Evolutionary conservation across 2,888 invertebrate species (phyloP), one percentile per base, ranked within the genome.

Genomic region (Leptinotarsa juncta): DNA sequence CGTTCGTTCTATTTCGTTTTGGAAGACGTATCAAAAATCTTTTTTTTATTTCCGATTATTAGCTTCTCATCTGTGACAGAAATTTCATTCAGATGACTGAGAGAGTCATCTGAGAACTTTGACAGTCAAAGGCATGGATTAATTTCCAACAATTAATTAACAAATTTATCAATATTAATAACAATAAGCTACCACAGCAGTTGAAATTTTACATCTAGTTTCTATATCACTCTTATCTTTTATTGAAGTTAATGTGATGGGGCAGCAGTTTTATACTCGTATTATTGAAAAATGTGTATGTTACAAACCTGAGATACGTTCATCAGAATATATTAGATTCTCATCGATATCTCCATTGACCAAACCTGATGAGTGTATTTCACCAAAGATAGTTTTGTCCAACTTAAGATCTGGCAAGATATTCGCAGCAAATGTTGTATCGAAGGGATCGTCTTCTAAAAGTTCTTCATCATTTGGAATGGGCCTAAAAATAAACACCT

Each of bases 341-440:
- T 42, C 65, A 26, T 71, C 71, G 42, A 26, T 50, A 16, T 49
- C 48, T 51, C 71, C 66, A 18, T 66, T 71, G 16, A 32, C 66
- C 49, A 51, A 12, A 23, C 26, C 20, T 51, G 60, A 51, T 42
- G 53, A 23, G 42, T 5, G 26, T 42, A 62, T 12, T 49, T 65
- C 62, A 65, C 23, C 49, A 18, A 49, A 68, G 26, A 66, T 18
- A 3, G 23, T 15, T 71, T 70, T 49, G 18, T 67, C 26, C 0
- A 51, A 49, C n/a, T 48, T 67, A 23, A 81, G 77, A 60, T 91
- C 91, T 55, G 92, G 94, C 70, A 94, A 88, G 66, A 95, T 91
- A 82, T 93, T 93, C 72, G 94, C 94, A 0, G 94, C 95, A 86
- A 95, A 95, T 68, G 94, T 92, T 26, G 96, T 96, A 84, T 96